Conservation (phyloP, 2,888 invertebrate genomes). For the Cremastinae sp. region DNA sequence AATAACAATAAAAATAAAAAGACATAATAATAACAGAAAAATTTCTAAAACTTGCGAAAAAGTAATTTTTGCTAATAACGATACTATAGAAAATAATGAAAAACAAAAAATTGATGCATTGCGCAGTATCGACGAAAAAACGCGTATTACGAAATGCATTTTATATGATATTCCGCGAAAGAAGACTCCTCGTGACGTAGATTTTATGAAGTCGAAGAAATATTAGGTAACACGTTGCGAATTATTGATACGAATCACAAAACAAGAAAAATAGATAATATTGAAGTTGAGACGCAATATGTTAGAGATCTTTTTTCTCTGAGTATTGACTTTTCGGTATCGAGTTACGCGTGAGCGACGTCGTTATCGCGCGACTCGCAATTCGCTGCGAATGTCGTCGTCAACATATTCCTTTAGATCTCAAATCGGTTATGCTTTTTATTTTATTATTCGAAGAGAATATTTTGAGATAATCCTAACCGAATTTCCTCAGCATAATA, state of each 20-base stretch:
- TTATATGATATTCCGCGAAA: slow-evolving; percentile 34
- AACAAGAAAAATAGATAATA: slow-evolving; percentile 15
- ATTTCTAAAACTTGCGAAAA: too few species aligned
- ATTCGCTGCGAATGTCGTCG: slow-evolving; percentile 41
- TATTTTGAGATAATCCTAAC: slow-evolving; percentile 80
- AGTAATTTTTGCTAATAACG: too few species aligned
- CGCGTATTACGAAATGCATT: slow-evolving; percentile 19
- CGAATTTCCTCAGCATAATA: slow-evolving; percentile 93
- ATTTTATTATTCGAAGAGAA: too few species aligned
- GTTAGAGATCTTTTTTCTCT: slow-evolving; percentile 49
- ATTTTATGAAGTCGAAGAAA: slow-evolving; percentile 26
- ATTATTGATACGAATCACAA: slow-evolving; percentile 24
- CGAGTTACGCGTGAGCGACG: slow-evolving; percentile 43
- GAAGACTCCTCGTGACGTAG: slow-evolving; percentile 11
- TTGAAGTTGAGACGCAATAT: slow-evolving; percentile 44
- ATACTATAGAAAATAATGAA: not conserved
- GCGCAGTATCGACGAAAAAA: not conserved
- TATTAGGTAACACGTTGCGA: slow-evolving; percentile 36
- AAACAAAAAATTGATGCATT: too few species aligned
- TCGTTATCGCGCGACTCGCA: slow-evolving; percentile 11
- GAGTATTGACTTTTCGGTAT: slow-evolving; percentile 50
- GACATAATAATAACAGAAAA: too few species aligned
- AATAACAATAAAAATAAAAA: too few species aligned
- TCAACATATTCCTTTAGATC: too few species aligned
- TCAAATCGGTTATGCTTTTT: not conserved